Base-by-base conservation (phyloP, 1,140 invertebrate species). In the Magallana gigas region DNA sequence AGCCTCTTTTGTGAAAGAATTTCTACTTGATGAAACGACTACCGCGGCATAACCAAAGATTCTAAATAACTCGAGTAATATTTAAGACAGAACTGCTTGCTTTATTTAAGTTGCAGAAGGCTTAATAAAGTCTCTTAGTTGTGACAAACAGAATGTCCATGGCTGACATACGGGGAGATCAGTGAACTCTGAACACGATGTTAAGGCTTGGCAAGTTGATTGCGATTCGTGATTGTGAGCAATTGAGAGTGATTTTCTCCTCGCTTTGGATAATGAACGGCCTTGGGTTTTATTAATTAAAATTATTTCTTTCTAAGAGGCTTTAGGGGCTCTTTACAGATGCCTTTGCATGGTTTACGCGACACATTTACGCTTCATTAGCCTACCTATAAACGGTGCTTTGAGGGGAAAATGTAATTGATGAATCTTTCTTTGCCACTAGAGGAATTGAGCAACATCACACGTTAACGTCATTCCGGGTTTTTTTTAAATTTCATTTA, bases 261-360 rank as follows among this genome's bases (percentile, higher is more conserved):
- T 29, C 0, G 23, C 68, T 11, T 18, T 12, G 23, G 68, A 76
- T 76, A 76, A 36, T 76, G 68, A 76, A 76, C 23, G 23, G 68
- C 68, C 68, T 76, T 76, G 23, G 68, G 68, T 76, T 76, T 76
- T 36, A 76, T 76, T 76, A 76, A 76, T 76, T 76, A 76, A 76
- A 76, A 76, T 76, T 11, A 76, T 76, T 76, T 76, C 23, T 29
- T 76, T 29, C 68, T 29, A 76, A 76, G 23, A 18, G 23, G 23
- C 68, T 76, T 76, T 23, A 76, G 11, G 23, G 36, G 12, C 68
- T 7, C 9, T 12, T 36, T 29, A 29, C 23, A 29, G 68, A 76
- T 29, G 68, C 68, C 68, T 36, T 76, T 12, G 18, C 23, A 11
- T 18, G 36, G 8, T 29, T 76, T 76, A 12, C 23, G 11, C 18